phyloP scores from a whole-genome alignment of 1,140 invertebrate genomes.

The Anastrepha obliqua region DNA sequence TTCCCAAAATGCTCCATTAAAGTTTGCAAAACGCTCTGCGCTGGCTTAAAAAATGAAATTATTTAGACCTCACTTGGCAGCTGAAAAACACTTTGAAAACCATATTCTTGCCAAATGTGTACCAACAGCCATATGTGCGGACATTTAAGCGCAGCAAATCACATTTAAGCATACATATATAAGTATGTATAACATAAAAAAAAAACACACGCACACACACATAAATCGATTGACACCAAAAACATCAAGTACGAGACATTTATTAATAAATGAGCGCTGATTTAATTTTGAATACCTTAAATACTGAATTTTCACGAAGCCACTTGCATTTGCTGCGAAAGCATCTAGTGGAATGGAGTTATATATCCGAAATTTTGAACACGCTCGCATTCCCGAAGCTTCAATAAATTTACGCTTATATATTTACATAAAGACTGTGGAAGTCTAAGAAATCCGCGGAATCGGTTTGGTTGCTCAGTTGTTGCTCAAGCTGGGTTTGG shows the following conservation, averaged over 20 bases:
- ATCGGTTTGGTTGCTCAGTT: constrained; percentile 73
- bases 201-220: background rate
- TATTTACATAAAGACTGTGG: constrained; percentile 69
- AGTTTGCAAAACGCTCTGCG: no score
- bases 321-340: background rate
- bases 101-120: background rate
- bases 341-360: background rate
- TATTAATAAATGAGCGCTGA: constrained; percentile 3
- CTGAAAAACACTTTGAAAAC: no score
- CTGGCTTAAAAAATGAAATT: no score
- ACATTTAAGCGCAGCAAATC: background rate
- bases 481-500: constrained; percentile 68
- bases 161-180: constrained; percentile 1
- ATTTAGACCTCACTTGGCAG: no score
- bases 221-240: constrained; percentile 19
- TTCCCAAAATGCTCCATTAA: no score
- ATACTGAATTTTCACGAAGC: constrained; percentile 13
- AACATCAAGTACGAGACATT: constrained; percentile 31
- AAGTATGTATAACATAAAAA: background rate
- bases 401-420: background rate
- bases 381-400: background rate
- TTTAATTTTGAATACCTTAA: constrained; percentile 43
- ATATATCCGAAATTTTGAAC: background rate
- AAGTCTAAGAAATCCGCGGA: constrained; percentile 73
- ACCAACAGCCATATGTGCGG: background rate